Evolutionary conservation across 1,140 invertebrate genomes (phyloP), one percentile per base, ranked within the genome.

Genomic region (Arion vulgaris): DNA sequence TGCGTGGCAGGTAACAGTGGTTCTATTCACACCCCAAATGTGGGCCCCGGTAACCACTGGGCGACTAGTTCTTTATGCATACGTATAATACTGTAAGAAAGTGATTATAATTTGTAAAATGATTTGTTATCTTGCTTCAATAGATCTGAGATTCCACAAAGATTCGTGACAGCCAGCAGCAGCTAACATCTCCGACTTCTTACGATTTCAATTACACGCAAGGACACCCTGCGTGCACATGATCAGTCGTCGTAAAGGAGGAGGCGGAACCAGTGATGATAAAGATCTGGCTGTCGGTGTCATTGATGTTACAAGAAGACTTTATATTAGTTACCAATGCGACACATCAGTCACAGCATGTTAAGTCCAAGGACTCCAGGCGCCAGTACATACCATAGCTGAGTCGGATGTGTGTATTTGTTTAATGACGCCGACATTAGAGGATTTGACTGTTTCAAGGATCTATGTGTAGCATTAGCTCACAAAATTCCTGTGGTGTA

Each of bases 381-480:
- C 13, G 32, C 0, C 17, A 49, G 32, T 45, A 34, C 49, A n/a
- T n/a, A 5, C 26, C 5, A 32, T 80, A 0, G 62, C 78, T 7
- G 68, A 71, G 11, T 41, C 62, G 7, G 78, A 80, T 80, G 78
- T 49, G 78, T 80, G 38, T 80, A 71, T 51, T 32, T 80, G 26
- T 80, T 80, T 28, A 80, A 39, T 28, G 68, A 80, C 5, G 36
- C 66, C 1, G n/a, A 80, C 78, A 26, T 11, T 80, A 38, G 62
- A 80, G 28, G 66, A 80, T 28, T 39, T 15, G 19, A 5, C 34
- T 71, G 78, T 36, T 80, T 80, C 41, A 13, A 69, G 32, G 62
- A 80, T 17, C 32, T 80, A 38, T 80, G 78, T 28, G 0, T 51
- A 5, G 78, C 78, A 4, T 5, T 80, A 13, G 62, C 39, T 28